Evolutionary conservation across 2,888 invertebrate species (phyloP).

Genomic region (Antheraea assamensis): DNA sequence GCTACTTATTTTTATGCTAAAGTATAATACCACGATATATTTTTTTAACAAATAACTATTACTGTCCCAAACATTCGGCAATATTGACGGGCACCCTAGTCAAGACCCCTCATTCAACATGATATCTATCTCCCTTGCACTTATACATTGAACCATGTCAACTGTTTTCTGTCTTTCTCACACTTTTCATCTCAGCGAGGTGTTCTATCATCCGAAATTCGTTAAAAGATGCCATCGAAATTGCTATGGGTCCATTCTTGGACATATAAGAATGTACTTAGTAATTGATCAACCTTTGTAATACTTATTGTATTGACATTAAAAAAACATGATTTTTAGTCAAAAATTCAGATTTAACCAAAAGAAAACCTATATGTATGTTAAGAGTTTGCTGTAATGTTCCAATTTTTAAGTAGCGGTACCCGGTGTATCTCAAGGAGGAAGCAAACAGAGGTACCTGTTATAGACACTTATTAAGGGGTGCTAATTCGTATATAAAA

Average conservation of each 20-base stretch:
- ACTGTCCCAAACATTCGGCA: not conserved
- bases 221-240: slow-evolving; percentile 20
- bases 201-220: slow-evolving; percentile 32
- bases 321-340: not conserved
- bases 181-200: slow-evolving; percentile 56
- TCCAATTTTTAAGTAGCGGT: too few relatives aligned
- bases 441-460: too few relatives aligned
- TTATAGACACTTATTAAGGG: too few relatives aligned
- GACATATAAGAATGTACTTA: not conserved
- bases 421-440: too few relatives aligned
- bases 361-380: too few relatives aligned
- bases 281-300: not conserved
- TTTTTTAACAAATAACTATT: not conserved
- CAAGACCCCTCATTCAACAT: slow-evolving; percentile 74
- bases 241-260: not conserved
- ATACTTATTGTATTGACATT: not conserved
- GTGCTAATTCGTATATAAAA: too few relatives aligned
- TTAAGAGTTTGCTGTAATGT: too few relatives aligned
- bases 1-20: not conserved
- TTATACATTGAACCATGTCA: slow-evolving; percentile 25
- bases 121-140: slow-evolving; percentile 56
- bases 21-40: not conserved
- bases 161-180: slow-evolving; percentile 39
- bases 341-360: too few relatives aligned
- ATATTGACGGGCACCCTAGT: slow-evolving; percentile 40